Conservation (phyloP, 2,888 invertebrate species). For the Chrysotoxum bicinctum region DNA sequence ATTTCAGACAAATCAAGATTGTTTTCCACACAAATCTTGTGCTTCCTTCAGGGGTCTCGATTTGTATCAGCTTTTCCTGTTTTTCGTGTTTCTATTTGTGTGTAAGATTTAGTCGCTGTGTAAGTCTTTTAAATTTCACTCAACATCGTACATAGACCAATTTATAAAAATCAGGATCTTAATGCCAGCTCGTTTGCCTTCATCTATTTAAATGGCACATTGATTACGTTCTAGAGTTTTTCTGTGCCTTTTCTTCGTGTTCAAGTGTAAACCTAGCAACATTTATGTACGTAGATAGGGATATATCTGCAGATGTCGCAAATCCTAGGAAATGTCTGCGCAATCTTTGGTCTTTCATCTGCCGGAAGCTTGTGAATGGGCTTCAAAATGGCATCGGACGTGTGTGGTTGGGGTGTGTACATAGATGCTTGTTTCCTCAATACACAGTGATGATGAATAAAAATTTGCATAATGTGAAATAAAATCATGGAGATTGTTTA, state of each 20-base stretch:
- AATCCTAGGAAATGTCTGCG: conserved; percentile 41
- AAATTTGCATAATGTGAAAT: conserved; percentile 67
- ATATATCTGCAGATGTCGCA: background rate
- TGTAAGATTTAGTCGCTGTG: background rate
- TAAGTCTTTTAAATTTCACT: background rate
- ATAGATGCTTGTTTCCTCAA: conserved; percentile 2
- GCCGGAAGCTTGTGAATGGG: conserved; percentile 38
- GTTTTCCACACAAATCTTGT: background rate
- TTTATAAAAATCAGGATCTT: conserved; percentile 14
- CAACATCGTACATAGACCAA: background rate
- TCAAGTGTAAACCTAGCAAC: too few species aligned
- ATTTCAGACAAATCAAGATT: conserved; percentile 1
- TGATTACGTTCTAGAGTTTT: conserved; percentile 57
- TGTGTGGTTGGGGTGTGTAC: background rate
- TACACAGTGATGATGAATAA: conserved; percentile 47
- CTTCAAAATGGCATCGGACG: conserved; percentile 20
- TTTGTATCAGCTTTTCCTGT: background rate
- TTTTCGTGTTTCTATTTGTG: background rate
- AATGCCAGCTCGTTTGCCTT: conserved; percentile 32
- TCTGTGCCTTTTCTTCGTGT: background rate
- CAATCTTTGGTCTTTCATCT: conserved; percentile 55
- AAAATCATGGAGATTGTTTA: conserved; percentile 60
- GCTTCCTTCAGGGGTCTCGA: background rate
- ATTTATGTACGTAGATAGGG: too few species aligned
- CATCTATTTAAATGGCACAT: conserved; percentile 63